phyloP scores from a whole-genome alignment of 1,140 invertebrate genomes.

The Lepeophtheirus salmonis region DNA sequence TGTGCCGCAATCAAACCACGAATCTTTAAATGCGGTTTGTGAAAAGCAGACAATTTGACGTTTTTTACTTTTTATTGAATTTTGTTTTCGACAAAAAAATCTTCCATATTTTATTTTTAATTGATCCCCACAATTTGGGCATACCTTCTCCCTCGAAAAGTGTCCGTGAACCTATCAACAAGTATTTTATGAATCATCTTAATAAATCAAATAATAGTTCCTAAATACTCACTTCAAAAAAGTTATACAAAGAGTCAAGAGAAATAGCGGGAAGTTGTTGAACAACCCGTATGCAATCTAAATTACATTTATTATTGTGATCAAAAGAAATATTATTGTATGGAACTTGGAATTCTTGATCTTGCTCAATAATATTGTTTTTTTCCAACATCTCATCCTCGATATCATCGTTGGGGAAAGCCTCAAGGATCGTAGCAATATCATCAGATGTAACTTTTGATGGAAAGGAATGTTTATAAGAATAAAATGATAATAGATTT shows the following conservation, averaged over 20 bases:
- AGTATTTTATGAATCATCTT: too few species aligned
- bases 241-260: neutral
- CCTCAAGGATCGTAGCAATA: neutral
- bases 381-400: neutral
- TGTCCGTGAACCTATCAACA: neutral
- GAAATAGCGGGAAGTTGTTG: neutral
- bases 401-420: neutral
- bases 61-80: neutral
- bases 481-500: too few species aligned
- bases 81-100: neutral
- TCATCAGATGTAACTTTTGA: too few species aligned
- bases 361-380: too few species aligned
- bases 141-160: neutral
- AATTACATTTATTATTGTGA: neutral
- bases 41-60: neutral
- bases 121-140: neutral
- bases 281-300: neutral
- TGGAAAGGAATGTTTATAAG: too few species aligned
- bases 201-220: too few species aligned
- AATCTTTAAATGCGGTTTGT: neutral
- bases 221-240: neutral
- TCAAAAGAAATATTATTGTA: too few species aligned
- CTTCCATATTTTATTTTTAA: neutral
- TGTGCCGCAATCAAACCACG: neutral
- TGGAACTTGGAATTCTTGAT: neutral